These are phyloP conservation scores for Ectemnius continuus DNA, from an alignment of 2,888 invertebrate genomes.

Conservation along the genomic window DNA sequence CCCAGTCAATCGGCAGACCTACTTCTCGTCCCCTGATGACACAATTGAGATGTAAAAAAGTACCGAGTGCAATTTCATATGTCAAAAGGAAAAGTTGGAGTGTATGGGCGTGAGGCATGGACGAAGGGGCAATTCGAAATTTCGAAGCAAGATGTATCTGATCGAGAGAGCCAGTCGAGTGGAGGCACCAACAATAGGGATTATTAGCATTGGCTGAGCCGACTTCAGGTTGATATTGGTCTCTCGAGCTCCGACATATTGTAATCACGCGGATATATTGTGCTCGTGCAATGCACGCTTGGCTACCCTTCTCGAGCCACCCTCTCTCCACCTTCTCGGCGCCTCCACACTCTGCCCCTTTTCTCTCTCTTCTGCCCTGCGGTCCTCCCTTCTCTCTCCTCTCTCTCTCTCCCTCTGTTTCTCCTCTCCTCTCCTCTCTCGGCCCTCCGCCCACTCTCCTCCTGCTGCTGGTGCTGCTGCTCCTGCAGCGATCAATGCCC, in stretches of 20 bases:
- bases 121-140: slow-evolving; percentile 57
- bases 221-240: slow-evolving; percentile 70
- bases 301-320: slow-evolving; percentile 45
- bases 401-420: slow-evolving; percentile 23
- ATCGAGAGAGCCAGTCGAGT: slow-evolving; percentile 57
- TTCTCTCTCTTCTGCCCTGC: slow-evolving; percentile 33
- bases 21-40: background rate
- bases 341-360: slow-evolving; percentile 20
- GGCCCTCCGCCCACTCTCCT: slow-evolving; percentile 26
- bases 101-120: background rate
- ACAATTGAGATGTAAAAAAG: background rate
- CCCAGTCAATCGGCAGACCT: background rate
- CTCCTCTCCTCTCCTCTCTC: slow-evolving; percentile 29
- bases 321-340: slow-evolving; percentile 43
- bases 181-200: slow-evolving; percentile 69
- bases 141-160: slow-evolving; percentile 62
- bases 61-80: background rate
- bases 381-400: slow-evolving; percentile 31
- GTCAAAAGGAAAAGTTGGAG: background rate
- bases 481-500: slow-evolving; percentile 60
- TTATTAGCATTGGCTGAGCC: slow-evolving; percentile 73
- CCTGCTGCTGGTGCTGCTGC: slow-evolving; percentile 37
- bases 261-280: slow-evolving; percentile 75
- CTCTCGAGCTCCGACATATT: slow-evolving; percentile 72
- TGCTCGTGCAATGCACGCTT: slow-evolving; percentile 62